These are phyloP conservation scores for Seriola dumerili DNA, from an alignment of 2,113 vertebrate genomes.

Conservation along the genomic window DNA sequence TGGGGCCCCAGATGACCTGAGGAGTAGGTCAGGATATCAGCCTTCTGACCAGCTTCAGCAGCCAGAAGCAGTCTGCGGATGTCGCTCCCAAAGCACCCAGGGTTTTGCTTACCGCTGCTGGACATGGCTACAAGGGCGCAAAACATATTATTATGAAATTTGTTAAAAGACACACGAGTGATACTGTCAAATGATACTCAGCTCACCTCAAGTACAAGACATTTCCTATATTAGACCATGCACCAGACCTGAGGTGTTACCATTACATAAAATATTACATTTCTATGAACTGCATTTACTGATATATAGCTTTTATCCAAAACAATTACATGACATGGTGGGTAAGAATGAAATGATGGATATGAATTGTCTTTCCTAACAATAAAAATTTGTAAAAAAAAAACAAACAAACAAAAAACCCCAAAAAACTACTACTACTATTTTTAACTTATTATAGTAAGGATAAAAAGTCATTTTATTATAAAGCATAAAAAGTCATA, in stretches of 20 bases:
- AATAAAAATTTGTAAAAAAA: background rate
- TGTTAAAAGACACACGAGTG: background rate
- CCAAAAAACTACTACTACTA: too few relatives aligned
- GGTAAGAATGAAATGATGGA: too few relatives aligned
- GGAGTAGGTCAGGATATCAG: slow-evolving; percentile 77
- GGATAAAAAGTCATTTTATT: too few relatives aligned
- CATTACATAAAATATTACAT: too few relatives aligned
- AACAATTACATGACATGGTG: background rate
- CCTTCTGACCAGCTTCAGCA: slow-evolving; percentile 77
- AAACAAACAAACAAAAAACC: too few relatives aligned
- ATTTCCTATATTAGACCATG: background rate
- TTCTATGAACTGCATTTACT: too few relatives aligned
- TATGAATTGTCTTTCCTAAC: background rate
- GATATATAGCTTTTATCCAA: background rate
- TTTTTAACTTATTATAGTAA: too few relatives aligned
- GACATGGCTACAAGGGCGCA: slow-evolving; percentile 56
- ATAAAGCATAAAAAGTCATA: too few relatives aligned
- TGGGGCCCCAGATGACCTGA: slow-evolving; percentile 81
- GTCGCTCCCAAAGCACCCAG: slow-evolving; percentile 21
- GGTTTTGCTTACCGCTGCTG: slow-evolving; percentile 26
- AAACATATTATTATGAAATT: background rate
- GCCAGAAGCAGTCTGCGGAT: slow-evolving; percentile 73
- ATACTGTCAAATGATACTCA: background rate
- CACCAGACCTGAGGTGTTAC: background rate
- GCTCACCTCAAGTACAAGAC: background rate